These are phyloP conservation scores for Lacanobia oleracea DNA, from an alignment of 2,888 invertebrate genomes.

Conservation along the genomic window DNA sequence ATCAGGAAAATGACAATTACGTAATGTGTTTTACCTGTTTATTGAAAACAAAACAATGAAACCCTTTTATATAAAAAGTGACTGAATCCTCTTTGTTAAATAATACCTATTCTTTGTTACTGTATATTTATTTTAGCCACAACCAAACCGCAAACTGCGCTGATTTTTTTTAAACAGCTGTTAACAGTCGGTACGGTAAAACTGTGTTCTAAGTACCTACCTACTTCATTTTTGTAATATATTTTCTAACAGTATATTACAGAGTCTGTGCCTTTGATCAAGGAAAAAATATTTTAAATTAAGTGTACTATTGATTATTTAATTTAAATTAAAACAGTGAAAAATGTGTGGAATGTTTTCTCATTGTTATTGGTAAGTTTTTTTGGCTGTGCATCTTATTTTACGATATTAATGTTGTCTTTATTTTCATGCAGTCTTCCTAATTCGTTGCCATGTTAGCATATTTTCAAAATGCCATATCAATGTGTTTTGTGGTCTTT, in stretches of 20 bases:
- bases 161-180: slow-evolving; percentile 2
- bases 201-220: not conserved
- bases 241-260: not conserved
- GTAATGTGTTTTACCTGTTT: slow-evolving; percentile 27
- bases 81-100: slow-evolving; percentile 14
- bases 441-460: no score
- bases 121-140: slow-evolving; percentile 1
- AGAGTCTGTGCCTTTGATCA: not conserved
- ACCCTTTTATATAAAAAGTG: slow-evolving; percentile 13
- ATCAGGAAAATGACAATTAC: slow-evolving; percentile 18
- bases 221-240: not conserved
- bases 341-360: not conserved
- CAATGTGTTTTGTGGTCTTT: no score
- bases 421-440: no score
- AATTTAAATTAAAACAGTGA: not conserved
- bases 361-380: slow-evolving; percentile 3
- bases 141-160: slow-evolving; percentile 7
- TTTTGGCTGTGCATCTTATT: not conserved
- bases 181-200: not conserved
- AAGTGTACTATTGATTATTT: not conserved
- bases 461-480: no score
- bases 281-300: not conserved
- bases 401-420: no score
- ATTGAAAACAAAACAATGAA: slow-evolving; percentile 17
- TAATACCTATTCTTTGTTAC: slow-evolving; percentile 17